Percentiles rank a stretch among this genome's conserved stretches.
These are phyloP conservation scores for Narcine bancroftii DNA, from an alignment of 2,113 vertebrate species.

Conservation along the genomic window DNA sequence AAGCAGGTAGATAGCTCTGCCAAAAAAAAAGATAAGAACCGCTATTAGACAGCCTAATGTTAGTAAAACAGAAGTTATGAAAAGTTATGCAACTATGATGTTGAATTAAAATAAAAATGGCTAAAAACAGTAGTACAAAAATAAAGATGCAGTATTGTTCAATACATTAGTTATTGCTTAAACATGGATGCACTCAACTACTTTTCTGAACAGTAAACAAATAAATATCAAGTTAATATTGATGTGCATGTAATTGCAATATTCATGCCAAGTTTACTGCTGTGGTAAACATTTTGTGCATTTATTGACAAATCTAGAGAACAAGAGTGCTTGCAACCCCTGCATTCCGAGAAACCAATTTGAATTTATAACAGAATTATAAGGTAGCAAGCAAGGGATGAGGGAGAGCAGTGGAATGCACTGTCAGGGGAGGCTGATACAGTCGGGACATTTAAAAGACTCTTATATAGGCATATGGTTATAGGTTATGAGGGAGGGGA, in stretches of 20 bases:
- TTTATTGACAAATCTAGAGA: background rate
- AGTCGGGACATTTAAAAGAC: too few species aligned
- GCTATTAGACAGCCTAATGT: background rate
- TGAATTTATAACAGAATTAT: too few species aligned
- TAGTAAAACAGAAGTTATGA: background rate
- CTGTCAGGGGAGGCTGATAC: too few species aligned
- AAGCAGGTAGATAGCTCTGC: constrained; percentile 80
- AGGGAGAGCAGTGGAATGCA: too few species aligned
- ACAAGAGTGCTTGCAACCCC: too few species aligned
- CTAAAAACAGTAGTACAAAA: background rate
- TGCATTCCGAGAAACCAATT: too few species aligned
- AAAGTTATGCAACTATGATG: background rate
- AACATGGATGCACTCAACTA: background rate
- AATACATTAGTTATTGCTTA: background rate
- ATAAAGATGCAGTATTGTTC: background rate
- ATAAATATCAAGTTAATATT: background rate
- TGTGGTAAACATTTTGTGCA: background rate
- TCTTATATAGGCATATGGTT: too few species aligned
- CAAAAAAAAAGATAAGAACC: constrained; percentile 38
- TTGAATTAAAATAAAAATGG: background rate
- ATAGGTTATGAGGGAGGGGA: too few species aligned
- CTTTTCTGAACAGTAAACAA: background rate
- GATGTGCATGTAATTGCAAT: background rate
- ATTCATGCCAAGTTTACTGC: too few species aligned
- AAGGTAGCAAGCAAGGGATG: too few species aligned